phyloP scores from a whole-genome alignment of 2,888 invertebrate genomes.

The Erebia epiphron region DNA sequence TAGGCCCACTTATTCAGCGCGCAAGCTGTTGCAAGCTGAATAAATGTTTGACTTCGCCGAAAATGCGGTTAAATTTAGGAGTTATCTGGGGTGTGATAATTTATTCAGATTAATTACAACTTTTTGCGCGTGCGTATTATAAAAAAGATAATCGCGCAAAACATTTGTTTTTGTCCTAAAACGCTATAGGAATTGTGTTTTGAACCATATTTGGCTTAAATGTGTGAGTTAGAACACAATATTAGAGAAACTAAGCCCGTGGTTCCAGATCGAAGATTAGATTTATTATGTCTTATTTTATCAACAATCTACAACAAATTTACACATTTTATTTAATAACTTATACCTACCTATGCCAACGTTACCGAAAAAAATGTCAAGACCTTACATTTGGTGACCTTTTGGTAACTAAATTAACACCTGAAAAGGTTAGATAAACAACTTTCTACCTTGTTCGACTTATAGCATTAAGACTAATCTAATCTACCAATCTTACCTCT shows the following conservation, averaged over 20 bases:
- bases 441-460: slow-evolving; percentile 11
- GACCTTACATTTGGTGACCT: background rate
- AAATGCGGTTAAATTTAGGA: slow-evolving; percentile 9
- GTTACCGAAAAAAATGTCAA: too few species aligned
- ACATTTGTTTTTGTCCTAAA: background rate
- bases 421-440: background rate
- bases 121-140: background rate
- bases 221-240: too few species aligned
- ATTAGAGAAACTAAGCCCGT: too few species aligned
- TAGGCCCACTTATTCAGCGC: slow-evolving; percentile 14
- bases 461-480: slow-evolving; percentile 13
- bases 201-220: too few species aligned
- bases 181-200: background rate
- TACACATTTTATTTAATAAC: too few species aligned
- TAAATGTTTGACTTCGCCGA: slow-evolving; percentile 23
- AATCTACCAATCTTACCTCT: slow-evolving; percentile 14
- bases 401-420: background rate
- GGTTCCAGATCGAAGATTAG: too few species aligned
- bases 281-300: too few species aligned
- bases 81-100: slow-evolving; percentile 5
- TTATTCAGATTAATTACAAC: slow-evolving; percentile 16
- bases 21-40: slow-evolving; percentile 27
- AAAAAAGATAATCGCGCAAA: background rate
- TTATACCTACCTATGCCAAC: too few species aligned
- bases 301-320: too few species aligned